Percentiles rank a stretch among this genome's conserved stretches.
phyloP scores from a whole-genome alignment of 2,113 vertebrate species.

The Rhynchopsitta pachyrhyncha region DNA sequence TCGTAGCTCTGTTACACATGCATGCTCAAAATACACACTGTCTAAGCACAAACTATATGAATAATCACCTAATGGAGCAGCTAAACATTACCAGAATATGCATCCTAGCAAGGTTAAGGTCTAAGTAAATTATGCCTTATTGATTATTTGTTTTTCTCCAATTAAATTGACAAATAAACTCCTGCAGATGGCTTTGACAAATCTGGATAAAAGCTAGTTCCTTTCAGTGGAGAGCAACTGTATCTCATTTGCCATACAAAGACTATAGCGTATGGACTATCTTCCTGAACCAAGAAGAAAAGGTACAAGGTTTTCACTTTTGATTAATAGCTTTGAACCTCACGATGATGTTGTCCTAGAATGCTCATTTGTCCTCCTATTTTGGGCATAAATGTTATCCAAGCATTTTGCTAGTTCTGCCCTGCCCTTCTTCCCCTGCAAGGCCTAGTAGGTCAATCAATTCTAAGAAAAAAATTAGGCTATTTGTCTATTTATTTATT shows the following conservation, averaged over 20 bases:
- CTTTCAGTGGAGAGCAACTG: neutral
- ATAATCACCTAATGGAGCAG: neutral
- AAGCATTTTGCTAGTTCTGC: neutral
- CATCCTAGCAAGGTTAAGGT: neutral
- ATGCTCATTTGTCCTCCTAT: neutral
- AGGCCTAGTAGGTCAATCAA: neutral
- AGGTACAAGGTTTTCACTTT: neutral
- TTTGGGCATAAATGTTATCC: neutral
- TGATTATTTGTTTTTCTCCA: neutral
- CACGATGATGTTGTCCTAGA: neutral
- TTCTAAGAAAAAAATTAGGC: neutral
- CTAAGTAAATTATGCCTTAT: neutral
- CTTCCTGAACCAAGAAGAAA: neutral
- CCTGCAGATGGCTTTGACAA: neutral
- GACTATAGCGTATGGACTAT: neutral
- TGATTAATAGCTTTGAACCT: conserved; percentile 1
- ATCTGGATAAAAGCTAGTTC: neutral
- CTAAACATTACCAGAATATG: neutral
- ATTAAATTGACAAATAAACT: conserved; percentile 12
- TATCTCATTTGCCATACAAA: neutral
- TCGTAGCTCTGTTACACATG: neutral
- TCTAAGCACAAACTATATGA: neutral
- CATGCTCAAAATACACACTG: neutral
- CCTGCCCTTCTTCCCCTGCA: neutral
- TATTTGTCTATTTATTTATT: neutral